Percentiles rank a stretch among this genome's conserved stretches.
Evolutionary conservation across 2,797 vertebrate species (phyloP).

Genomic region (Mareca penelope): DNA sequence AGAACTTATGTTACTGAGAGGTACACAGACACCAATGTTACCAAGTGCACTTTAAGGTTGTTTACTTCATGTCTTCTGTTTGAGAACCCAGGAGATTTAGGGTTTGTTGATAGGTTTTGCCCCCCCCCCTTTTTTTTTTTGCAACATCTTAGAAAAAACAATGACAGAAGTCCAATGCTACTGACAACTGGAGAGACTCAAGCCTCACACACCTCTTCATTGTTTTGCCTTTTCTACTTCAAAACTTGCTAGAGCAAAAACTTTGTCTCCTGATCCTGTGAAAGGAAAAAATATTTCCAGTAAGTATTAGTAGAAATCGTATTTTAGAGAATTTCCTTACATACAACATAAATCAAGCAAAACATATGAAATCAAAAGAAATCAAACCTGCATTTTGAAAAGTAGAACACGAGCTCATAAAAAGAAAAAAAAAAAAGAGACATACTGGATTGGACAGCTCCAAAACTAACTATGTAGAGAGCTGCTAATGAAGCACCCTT

Average conservation of each 20-base stretch:
- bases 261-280: slow-evolving; percentile 95
- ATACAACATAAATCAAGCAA: not conserved
- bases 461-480: not conserved
- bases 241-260: slow-evolving; percentile 94
- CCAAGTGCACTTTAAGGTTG: slow-evolving; percentile 44
- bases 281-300: slow-evolving; percentile 31
- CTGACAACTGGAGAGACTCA: not conserved
- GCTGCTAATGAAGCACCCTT: not conserved
- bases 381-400: not conserved
- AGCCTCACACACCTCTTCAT: slow-evolving; percentile 66
- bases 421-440: not conserved
- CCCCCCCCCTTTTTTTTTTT: not conserved
- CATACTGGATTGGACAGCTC: not conserved
- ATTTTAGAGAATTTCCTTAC: not conserved
- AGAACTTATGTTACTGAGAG: not conserved
- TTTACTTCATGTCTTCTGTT: slow-evolving; percentile 29
- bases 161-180: slow-evolving; percentile 16
- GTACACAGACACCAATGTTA: slow-evolving; percentile 7
- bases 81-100: slow-evolving; percentile 24
- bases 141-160: slow-evolving; percentile 20
- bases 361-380: not conserved
- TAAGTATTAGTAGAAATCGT: not conserved
- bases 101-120: not conserved
- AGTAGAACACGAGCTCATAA: not conserved
- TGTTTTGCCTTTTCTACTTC: slow-evolving; percentile 90